phyloP scores from a whole-genome alignment of 2,113 vertebrate species.

The Nannospalax galili region DNA sequence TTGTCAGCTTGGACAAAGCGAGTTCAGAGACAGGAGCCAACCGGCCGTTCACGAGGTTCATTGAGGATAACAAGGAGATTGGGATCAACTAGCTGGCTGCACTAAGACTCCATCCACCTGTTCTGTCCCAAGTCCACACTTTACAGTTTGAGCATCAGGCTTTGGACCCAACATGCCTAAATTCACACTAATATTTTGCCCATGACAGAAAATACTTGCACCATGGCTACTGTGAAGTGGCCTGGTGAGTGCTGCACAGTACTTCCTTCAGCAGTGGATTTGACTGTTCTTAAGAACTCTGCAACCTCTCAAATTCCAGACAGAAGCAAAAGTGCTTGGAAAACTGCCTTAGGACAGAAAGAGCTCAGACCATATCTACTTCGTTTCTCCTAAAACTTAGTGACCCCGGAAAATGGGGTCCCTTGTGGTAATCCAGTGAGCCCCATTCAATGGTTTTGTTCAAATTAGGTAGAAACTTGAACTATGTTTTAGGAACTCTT shows the following conservation, averaged over 20 bases:
- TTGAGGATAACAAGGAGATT: slow-evolving; percentile 99
- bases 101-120: slow-evolving; percentile 78
- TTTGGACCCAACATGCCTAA: slow-evolving; percentile 80
- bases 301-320: slow-evolving; percentile 85
- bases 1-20: slow-evolving; percentile 93
- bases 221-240: slow-evolving; percentile 92
- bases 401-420: slow-evolving; percentile 67
- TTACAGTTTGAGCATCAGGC: slow-evolving; percentile 77
- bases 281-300: slow-evolving; percentile 88
- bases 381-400: slow-evolving; percentile 79
- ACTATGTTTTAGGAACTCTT: slow-evolving; percentile 93
- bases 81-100: slow-evolving; percentile 94
- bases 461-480: slow-evolving; percentile 92
- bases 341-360: slow-evolving; percentile 81
- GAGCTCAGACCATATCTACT: slow-evolving; percentile 83
- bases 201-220: slow-evolving; percentile 87
- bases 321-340: slow-evolving; percentile 79
- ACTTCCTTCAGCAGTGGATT: slow-evolving; percentile 89
- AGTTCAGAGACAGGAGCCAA: slow-evolving; percentile 89
- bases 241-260: slow-evolving; percentile 93
- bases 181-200: slow-evolving; percentile 84
- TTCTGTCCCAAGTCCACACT: slow-evolving; percentile 90
- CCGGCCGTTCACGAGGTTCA: slow-evolving; percentile 96
- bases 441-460: slow-evolving; percentile 87
- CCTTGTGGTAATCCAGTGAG: slow-evolving; percentile 65